phyloP scores from a whole-genome alignment of 2,797 vertebrate genomes.

The Pangasius mekongensis region DNA sequence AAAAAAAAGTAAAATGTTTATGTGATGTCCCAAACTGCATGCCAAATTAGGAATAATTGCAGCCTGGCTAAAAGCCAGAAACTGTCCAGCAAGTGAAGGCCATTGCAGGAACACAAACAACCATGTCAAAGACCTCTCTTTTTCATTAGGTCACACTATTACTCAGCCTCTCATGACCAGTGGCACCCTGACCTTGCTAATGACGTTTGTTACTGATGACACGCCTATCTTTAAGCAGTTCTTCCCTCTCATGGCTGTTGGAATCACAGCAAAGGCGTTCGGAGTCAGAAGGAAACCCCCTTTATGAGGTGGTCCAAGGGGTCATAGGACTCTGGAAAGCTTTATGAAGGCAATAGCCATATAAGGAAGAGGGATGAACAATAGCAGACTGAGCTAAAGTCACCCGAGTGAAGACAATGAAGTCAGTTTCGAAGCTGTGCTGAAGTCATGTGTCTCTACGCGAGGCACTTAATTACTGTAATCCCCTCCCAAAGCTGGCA shows the following conservation, averaged over 20 bases:
- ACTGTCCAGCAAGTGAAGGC: neutral
- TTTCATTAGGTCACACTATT: conserved; percentile 45
- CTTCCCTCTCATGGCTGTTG: neutral
- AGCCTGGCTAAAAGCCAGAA: conserved; percentile 12
- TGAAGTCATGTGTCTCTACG: conserved; percentile 37
- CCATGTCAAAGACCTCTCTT: conserved; percentile 35
- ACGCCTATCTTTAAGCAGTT: neutral
- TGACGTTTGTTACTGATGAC: conserved; percentile 14
- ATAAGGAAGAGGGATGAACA: conserved; percentile 40
- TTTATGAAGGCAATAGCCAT: conserved; percentile 25
- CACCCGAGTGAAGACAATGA: conserved; percentile 42
- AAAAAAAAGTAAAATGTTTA: neutral
- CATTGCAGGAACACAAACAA: conserved; percentile 37
- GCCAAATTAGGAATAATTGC: conserved; percentile 2
- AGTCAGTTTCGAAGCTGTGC: conserved; percentile 40
- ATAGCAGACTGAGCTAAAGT: conserved; percentile 32
- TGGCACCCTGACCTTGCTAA: conserved; percentile 20
- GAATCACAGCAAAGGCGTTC: conserved; percentile 8
- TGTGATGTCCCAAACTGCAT: neutral
- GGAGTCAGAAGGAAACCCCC: conserved; percentile 39
- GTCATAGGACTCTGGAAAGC: conserved; percentile 25
- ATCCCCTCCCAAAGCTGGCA: conserved; percentile 42
- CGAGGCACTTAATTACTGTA: conserved; percentile 30
- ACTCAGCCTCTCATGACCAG: conserved; percentile 51
- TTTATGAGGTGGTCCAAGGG: neutral